These are phyloP conservation scores for Drosophila greeni DNA, from an alignment of 2,888 invertebrate genomes.

Conservation along the genomic window DNA sequence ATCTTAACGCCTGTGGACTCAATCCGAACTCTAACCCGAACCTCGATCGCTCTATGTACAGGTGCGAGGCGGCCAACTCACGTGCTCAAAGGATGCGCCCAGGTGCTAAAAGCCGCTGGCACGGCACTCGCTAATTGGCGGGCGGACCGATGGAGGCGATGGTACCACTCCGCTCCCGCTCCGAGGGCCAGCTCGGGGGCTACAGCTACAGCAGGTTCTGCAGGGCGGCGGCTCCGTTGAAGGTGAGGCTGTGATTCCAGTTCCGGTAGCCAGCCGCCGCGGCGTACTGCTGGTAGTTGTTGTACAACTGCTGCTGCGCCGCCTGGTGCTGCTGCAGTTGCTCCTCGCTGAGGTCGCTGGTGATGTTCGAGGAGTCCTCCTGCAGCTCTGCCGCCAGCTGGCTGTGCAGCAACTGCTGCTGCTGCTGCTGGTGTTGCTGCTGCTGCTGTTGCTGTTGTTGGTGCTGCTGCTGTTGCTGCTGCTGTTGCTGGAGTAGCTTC, in stretches of 20 bases:
- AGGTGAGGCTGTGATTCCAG: conserved; percentile 74
- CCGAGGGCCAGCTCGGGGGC: conserved; percentile 13
- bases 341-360: conserved; percentile 75
- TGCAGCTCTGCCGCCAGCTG: conserved; percentile 68
- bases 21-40: not conserved
- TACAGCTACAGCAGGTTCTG: conserved; percentile 75
- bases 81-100: conserved; percentile 64
- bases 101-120: conserved; percentile 72
- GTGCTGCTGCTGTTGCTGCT: conserved; percentile 58
- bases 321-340: conserved; percentile 73
- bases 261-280: conserved; percentile 75
- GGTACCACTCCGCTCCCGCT: conserved; percentile 1
- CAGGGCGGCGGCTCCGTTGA: conserved; percentile 75
- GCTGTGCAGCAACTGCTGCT: conserved; percentile 67
- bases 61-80: conserved; percentile 57
- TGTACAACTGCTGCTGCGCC: conserved; percentile 75
- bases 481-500: conserved; percentile 58
- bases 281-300: conserved; percentile 76
- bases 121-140: conserved; percentile 60
- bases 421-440: conserved; percentile 65
- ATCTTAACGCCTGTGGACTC: conserved; percentile 36
- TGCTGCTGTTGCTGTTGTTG: conserved; percentile 64
- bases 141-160: conserved; percentile 10
- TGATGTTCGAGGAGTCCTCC: conserved; percentile 76
- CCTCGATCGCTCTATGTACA: conserved; percentile 36